Evolutionary conservation across 2,888 invertebrate genomes (phyloP).

Genomic region (Pycnomerus fuliginosus): DNA sequence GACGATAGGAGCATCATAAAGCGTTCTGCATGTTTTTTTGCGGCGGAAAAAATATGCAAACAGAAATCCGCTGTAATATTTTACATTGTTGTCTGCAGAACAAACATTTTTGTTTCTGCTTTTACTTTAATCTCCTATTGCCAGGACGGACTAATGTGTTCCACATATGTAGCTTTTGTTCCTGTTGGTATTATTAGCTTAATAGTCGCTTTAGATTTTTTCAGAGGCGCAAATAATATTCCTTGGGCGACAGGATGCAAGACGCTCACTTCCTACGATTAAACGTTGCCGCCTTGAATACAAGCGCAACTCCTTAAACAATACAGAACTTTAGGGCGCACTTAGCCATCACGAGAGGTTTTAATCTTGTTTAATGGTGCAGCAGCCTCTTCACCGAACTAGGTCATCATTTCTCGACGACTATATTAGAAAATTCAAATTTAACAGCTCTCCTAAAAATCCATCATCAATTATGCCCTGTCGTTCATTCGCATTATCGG

Average conservation of each 20-base stretch:
- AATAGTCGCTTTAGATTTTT: slow-evolving; percentile 20
- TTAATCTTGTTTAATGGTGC: slow-evolving; percentile 45
- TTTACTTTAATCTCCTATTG: slow-evolving; percentile 21
- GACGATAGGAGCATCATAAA: too few relatives aligned
- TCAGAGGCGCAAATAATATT: slow-evolving; percentile 12
- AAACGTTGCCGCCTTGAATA: slow-evolving; percentile 2
- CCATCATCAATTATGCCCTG: not conserved
- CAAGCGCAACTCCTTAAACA: slow-evolving; percentile 14
- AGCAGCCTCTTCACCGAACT: slow-evolving; percentile 32
- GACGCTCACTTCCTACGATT: not conserved
- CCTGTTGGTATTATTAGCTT: slow-evolving; percentile 23
- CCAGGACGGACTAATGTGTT: slow-evolving; percentile 19
- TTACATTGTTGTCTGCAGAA: slow-evolving; percentile 15
- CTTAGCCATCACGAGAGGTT: slow-evolving; percentile 37
- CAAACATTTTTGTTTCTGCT: slow-evolving; percentile 20
- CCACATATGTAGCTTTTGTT: slow-evolving; percentile 24
- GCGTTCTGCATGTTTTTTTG: not conserved
- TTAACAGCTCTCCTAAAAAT: not conserved
- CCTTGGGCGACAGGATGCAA: too few relatives aligned
- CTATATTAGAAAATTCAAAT: slow-evolving; percentile 1
- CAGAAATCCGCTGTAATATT: slow-evolving; percentile 11
- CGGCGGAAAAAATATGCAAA: slow-evolving; percentile 4
- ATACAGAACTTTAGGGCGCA: slow-evolving; percentile 27
- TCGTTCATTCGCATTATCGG: too few relatives aligned
- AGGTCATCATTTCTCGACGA: slow-evolving; percentile 24